Conservation (phyloP, 2,797 vertebrate genomes). For the Danio albolineatus region DNA sequence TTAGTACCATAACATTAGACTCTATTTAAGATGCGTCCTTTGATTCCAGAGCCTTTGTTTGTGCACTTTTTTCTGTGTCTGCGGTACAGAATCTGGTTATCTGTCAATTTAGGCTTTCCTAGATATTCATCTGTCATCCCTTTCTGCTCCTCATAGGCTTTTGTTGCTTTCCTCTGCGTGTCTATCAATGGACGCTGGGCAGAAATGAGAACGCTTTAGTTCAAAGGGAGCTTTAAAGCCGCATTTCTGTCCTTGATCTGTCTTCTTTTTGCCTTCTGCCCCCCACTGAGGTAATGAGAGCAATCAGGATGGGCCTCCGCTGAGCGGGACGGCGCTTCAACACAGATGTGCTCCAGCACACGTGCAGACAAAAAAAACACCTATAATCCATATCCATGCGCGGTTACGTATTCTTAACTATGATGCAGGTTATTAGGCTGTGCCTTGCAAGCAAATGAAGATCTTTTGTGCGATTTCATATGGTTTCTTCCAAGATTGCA, state of each 20-base stretch:
- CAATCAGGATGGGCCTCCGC: conserved; percentile 29
- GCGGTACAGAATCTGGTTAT: conserved; percentile 28
- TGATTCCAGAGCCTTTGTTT: conserved; percentile 36
- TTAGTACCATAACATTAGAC: conserved; percentile 19
- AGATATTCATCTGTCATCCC: conserved; percentile 2
- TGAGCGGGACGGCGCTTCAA: background rate
- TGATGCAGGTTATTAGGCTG: background rate
- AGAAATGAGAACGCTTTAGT: conserved; percentile 35
- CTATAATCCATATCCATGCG: background rate
- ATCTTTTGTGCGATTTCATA: background rate
- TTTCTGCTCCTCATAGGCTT: conserved; percentile 9
- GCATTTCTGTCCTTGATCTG: conserved; percentile 18
- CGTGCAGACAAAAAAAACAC: background rate
- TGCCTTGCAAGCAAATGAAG: background rate
- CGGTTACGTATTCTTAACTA: background rate
- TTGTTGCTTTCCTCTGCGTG: conserved; percentile 17
- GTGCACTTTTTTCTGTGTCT: conserved; percentile 22
- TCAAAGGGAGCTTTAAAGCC: conserved; percentile 44
- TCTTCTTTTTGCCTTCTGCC: conserved; percentile 2
- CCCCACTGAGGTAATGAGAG: conserved; percentile 35
- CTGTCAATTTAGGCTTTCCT: conserved; percentile 41
- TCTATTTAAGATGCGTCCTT: conserved; percentile 30
- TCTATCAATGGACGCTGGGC: conserved; percentile 8
- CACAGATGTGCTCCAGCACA: background rate
- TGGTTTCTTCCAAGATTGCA: background rate